Evolutionary conservation across 2,113 vertebrate species (phyloP).

Genomic region (Stictonetta naevosa): DNA sequence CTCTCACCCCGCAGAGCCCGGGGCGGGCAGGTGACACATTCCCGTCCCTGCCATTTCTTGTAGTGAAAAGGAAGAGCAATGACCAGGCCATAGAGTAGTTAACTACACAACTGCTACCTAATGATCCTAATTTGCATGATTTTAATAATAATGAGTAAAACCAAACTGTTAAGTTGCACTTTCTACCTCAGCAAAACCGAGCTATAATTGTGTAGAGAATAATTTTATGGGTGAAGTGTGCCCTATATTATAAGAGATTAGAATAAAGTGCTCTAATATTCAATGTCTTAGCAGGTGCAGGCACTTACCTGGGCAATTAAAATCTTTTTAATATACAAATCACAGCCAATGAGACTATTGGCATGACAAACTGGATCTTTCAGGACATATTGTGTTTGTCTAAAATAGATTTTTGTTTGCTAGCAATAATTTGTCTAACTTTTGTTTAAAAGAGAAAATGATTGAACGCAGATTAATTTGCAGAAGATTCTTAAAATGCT

Average conservation of each 20-base stretch:
- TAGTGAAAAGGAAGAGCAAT: constrained; percentile 41
- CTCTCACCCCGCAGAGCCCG: background rate
- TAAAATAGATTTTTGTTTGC: constrained; percentile 68
- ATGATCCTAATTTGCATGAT: constrained; percentile 77
- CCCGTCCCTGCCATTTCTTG: background rate
- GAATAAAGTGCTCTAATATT: constrained; percentile 82
- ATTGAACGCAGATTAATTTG: constrained; percentile 49
- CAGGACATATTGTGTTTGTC: constrained; percentile 76
- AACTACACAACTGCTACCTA: constrained; percentile 72
- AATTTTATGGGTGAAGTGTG: constrained; percentile 84
- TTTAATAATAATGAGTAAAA: constrained; percentile 82
- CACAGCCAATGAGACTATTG: constrained; percentile 78
- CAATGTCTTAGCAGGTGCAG: constrained; percentile 84
- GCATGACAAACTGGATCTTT: constrained; percentile 77
- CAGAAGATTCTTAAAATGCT: background rate
- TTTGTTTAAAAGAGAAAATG: constrained; percentile 73
- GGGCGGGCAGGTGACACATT: background rate
- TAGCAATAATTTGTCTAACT: constrained; percentile 71
- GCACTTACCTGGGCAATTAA: constrained; percentile 87
- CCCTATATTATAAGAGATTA: constrained; percentile 83
- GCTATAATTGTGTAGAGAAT: constrained; percentile 80
- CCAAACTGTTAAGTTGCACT: constrained; percentile 82
- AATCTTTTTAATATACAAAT: constrained; percentile 85
- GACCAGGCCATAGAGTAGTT: constrained; percentile 58
- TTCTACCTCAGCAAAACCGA: constrained; percentile 82